Percentiles rank a stretch among this genome's conserved stretches.
These are phyloP conservation scores for Cathartes aura DNA, from an alignment of 2,113 vertebrate species.

Conservation along the genomic window DNA sequence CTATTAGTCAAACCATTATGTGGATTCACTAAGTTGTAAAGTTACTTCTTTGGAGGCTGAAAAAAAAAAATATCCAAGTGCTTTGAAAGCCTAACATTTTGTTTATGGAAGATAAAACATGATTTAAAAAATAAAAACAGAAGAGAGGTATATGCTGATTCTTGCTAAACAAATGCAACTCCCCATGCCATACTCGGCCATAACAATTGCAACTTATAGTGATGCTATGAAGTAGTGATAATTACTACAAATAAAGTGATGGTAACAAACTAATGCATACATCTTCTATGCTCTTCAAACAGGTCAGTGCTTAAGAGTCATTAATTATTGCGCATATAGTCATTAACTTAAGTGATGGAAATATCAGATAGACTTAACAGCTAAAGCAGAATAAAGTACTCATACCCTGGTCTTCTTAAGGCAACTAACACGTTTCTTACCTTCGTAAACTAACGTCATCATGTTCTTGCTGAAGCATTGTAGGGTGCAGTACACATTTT, in stretches of 20 bases:
- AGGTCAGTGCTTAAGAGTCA: background rate
- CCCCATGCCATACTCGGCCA: background rate
- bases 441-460: slow-evolving; percentile 89
- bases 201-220: fast-evolving
- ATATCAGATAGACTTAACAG: background rate
- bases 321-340: background rate
- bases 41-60: background rate
- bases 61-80: background rate
- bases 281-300: background rate
- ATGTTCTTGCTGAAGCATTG: slow-evolving; percentile 88
- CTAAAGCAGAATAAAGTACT: background rate
- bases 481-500: slow-evolving; percentile 96
- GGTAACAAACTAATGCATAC: background rate
- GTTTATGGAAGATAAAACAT: background rate
- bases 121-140: background rate
- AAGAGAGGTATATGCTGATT: background rate
- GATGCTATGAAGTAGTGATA: background rate
- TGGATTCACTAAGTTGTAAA: background rate
- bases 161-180: background rate
- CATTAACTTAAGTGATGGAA: background rate
- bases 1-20: background rate
- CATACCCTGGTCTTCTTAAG: background rate
- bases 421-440: slow-evolving; percentile 53
- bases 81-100: background rate
- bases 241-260: background rate